Percentiles rank a stretch among this genome's conserved stretches.
Conservation (phyloP, 2,888 invertebrate genomes). For the Dasypolia templi region DNA sequence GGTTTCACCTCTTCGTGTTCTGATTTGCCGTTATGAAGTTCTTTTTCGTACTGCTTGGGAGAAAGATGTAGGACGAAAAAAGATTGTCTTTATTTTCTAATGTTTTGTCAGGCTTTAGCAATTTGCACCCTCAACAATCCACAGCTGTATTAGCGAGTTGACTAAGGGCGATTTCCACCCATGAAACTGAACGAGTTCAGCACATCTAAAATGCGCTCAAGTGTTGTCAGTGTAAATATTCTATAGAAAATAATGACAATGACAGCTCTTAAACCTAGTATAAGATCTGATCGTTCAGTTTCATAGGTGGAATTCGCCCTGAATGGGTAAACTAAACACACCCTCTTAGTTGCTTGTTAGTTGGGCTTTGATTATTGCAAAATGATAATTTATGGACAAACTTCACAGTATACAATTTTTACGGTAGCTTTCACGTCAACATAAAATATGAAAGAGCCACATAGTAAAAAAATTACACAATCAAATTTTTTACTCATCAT, state of each 20-base stretch:
- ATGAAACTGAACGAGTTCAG: too few relatives aligned
- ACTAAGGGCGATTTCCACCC: too few relatives aligned
- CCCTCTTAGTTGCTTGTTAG: too few relatives aligned
- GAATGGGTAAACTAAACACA: too few relatives aligned
- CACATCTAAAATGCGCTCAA: too few relatives aligned
- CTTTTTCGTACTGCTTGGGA: slow-evolving; percentile 14
- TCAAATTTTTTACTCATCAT: slow-evolving; percentile 60
- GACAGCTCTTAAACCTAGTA: too few relatives aligned
- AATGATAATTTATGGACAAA: neutral
- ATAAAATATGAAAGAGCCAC: slow-evolving; percentile 15
- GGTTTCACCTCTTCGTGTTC: slow-evolving; percentile 29
- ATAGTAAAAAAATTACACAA: slow-evolving; percentile 51
- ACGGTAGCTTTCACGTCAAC: neutral
- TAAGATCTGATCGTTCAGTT: too few relatives aligned
- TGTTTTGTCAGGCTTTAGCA: neutral
- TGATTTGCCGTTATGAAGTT: slow-evolving; percentile 35
- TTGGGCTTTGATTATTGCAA: neutral
- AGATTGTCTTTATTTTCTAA: neutral
- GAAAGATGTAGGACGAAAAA: slow-evolving; percentile 14
- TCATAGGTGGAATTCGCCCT: too few relatives aligned
- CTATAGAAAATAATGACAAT: too few relatives aligned
- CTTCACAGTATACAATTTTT: neutral
- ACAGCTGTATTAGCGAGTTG: neutral
- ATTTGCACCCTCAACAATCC: neutral
- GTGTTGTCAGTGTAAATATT: too few relatives aligned